phyloP scores from a whole-genome alignment of 1,140 invertebrate genomes.

The Trichoplusia ni region DNA sequence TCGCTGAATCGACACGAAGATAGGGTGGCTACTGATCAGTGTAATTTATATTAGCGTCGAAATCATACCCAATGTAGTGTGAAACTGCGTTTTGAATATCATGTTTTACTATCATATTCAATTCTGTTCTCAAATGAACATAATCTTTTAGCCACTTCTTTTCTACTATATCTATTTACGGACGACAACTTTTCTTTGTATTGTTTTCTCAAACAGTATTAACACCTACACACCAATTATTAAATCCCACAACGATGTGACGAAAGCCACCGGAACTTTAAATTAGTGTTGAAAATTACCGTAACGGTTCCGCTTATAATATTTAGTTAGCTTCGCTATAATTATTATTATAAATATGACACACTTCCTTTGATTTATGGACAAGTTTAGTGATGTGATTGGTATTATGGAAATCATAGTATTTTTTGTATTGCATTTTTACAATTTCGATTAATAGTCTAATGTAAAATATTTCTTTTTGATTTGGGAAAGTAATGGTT shows the following conservation, averaged over 20 bases:
- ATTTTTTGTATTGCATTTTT: background rate
- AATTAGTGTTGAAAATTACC: constrained; percentile 65
- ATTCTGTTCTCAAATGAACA: too few species aligned
- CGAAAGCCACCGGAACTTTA: constrained; percentile 53
- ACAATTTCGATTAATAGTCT: background rate
- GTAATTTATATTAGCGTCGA: constrained; percentile 4
- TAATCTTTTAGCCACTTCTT: too few species aligned
- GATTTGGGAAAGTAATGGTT: too few species aligned
- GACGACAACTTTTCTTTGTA: too few species aligned
- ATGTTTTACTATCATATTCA: too few species aligned
- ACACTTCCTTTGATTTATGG: constrained; percentile 15
- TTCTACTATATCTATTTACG: too few species aligned
- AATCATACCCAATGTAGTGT: background rate
- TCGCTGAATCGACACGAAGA: constrained; percentile 37
- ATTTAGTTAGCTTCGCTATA: constrained; percentile 29
- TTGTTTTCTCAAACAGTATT: constrained; percentile 8
- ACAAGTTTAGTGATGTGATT: background rate
- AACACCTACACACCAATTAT: constrained; percentile 58
- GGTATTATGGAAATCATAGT: background rate
- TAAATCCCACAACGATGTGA: constrained; percentile 45
- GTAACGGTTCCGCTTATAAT: constrained; percentile 41
- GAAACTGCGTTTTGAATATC: background rate
- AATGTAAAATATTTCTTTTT: too few species aligned
- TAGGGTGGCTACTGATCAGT: background rate
- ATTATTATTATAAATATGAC: constrained; percentile 26